Evolutionary conservation across 2,888 invertebrate species (phyloP), one percentile per base, ranked within the genome.

Genomic region (Pheosia tremula): DNA sequence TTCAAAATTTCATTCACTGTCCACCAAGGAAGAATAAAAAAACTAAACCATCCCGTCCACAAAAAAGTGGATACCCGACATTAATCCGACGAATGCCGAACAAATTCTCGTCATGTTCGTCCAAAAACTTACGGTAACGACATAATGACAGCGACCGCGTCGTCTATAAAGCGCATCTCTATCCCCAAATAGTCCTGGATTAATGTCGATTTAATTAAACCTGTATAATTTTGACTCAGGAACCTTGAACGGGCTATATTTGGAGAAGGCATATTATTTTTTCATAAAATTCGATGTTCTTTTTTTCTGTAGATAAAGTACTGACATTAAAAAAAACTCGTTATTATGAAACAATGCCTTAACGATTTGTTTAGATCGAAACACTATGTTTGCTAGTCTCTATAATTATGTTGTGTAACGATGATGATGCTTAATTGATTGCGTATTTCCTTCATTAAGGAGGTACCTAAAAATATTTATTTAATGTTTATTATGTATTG

Each of bases 151-250:
- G 86, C 78, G 76, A 75, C 72, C 78, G 75, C 79, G 55, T 82
- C 79, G 80, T 63, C 79, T 79, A 82, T 83, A 84, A 87, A 87
- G 86, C 75, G 84, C 83, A 82, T 84, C 85, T 83, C 81, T 83
- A 85, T 86, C 83, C 83, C 86, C 85, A 78, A 85, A 87, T 84
- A 86, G 85, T 85, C 83, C 82, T 73, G 88, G 88, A 91, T 90
- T 93, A 91, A 93, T 91, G 90, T 91, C 88, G 86, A 90, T 91
- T 91, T 92, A 91, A 93, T 93, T 93, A 92, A 92, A 91, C 88
- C 88, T 87, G 87, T 90, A 91, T 90, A 91, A 92, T 91, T 92
- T 91, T 87, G 86, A 85, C 81, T 79, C 78, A 69, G 59, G 67
- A 71, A 76, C 71, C 38, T 63, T 63, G 71, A 74, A 58, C 54